A percentile compares a stretch with the other conserved stretches of the same genome.
These are phyloP conservation scores for Creontiades dilutus DNA, from an alignment of 2,888 invertebrate genomes.

Conservation along the genomic window DNA sequence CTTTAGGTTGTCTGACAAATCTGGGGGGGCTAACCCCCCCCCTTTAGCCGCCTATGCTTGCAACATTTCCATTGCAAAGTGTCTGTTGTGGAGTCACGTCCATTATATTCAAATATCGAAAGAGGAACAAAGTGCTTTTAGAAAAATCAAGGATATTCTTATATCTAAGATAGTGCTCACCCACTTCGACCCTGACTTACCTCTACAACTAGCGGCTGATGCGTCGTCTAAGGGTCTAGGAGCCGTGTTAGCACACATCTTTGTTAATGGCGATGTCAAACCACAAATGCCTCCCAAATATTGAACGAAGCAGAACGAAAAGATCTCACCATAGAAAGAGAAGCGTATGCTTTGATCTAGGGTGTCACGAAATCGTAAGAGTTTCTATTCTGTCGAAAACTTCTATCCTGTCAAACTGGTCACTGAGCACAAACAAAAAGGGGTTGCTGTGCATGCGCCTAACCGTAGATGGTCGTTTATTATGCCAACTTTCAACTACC, in stretches of 20 bases:
- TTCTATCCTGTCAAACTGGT: not conserved
- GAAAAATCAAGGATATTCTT: slow-evolving; percentile 60
- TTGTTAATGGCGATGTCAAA: not conserved
- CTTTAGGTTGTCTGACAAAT: too few relatives aligned
- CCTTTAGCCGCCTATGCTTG: too few relatives aligned
- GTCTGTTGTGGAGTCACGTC: too few relatives aligned
- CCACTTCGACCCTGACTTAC: slow-evolving; percentile 49
- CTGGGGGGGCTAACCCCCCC: too few relatives aligned
- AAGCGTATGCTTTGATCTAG: not conserved
- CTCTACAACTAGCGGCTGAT: slow-evolving; percentile 40
- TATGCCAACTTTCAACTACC: not conserved
- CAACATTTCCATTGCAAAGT: too few relatives aligned
- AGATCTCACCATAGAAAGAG: not conserved
- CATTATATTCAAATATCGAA: too few relatives aligned
- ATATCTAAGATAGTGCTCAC: slow-evolving; percentile 56
- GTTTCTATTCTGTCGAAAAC: not conserved
- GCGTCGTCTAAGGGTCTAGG: slow-evolving; percentile 55
- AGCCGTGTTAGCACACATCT: not conserved
- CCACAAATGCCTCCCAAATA: not conserved
- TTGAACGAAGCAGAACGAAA: not conserved
- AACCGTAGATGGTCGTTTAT: too few relatives aligned
- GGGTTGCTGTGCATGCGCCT: not conserved
- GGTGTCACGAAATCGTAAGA: not conserved
- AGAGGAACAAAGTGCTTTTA: too few relatives aligned
- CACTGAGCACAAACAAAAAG: not conserved